Conservation (phyloP, 2,888 invertebrate species). For the Plemyria rubiginata region DNA sequence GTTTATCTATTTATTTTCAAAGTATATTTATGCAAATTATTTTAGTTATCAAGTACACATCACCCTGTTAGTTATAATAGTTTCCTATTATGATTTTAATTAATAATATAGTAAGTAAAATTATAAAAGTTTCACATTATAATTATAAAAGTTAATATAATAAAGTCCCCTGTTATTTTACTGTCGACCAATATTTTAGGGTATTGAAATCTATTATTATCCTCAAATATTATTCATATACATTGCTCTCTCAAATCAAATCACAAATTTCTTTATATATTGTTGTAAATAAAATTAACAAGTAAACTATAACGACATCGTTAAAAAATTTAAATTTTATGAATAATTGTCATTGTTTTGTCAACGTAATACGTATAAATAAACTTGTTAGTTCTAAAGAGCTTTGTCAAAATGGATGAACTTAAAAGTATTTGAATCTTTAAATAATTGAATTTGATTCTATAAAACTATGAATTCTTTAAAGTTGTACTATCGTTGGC, state of each 20-base stretch:
- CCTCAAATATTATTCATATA: slow-evolving; percentile 2
- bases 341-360: neutral
- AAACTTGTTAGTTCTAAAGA: slow-evolving; percentile 2
- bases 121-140: too few species aligned
- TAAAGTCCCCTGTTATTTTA: slow-evolving; percentile 36
- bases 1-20: too few species aligned
- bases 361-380: neutral
- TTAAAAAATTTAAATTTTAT: neutral
- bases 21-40: too few species aligned
- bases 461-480: neutral
- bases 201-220: slow-evolving; percentile 39
- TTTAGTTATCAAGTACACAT: too few species aligned
- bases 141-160: too few species aligned
- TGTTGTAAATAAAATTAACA: neutral
- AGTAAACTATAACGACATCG: too few species aligned
- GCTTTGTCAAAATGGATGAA: neutral
- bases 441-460: neutral
- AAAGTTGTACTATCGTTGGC: slow-evolving; percentile 35
- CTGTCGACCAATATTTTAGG: slow-evolving; percentile 62
- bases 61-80: too few species aligned
- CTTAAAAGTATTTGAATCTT: neutral
- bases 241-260: too few species aligned
- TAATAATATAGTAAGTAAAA: too few species aligned
- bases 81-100: too few species aligned
- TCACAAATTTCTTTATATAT: too few species aligned